Evolutionary conservation across 2,888 invertebrate genomes (phyloP).

Genomic region (Synanthedon formicaeformis): DNA sequence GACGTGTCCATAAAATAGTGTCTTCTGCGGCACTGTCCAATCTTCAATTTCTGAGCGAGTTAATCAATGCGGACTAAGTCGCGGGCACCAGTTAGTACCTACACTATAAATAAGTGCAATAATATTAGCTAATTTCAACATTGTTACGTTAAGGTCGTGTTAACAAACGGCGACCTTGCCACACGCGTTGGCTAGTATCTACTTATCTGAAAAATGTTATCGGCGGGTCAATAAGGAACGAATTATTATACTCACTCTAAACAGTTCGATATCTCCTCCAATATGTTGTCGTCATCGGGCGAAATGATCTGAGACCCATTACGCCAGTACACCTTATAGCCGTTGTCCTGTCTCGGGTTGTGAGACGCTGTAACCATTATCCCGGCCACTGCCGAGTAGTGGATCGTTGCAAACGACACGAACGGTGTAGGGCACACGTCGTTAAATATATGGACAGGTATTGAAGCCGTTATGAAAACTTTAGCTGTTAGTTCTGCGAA

Average conservation of each 20-base stretch:
- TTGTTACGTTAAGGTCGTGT: too few species aligned
- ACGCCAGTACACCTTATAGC: slow-evolving; percentile 97
- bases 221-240: neutral
- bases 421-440: slow-evolving; percentile 91
- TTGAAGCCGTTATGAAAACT: slow-evolving; percentile 80
- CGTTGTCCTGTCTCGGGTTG: slow-evolving; percentile 95
- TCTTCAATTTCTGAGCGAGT: too few species aligned
- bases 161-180: too few species aligned
- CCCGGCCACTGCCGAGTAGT: slow-evolving; percentile 83
- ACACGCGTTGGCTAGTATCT: neutral
- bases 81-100: too few species aligned
- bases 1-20: too few species aligned
- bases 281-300: slow-evolving; percentile 91
- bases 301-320: slow-evolving; percentile 96
- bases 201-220: neutral
- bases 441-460: slow-evolving; percentile 86
- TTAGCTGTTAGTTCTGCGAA: slow-evolving; percentile 90
- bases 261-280: slow-evolving; percentile 80
- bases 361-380: slow-evolving; percentile 97
- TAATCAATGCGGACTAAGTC: too few species aligned
- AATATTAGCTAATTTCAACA: neutral
- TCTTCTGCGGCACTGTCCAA: too few species aligned
- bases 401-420: slow-evolving; percentile 86
- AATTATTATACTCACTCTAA: slow-evolving; percentile 62
- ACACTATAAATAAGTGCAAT: too few species aligned